Percentiles rank a stretch among this genome's conserved stretches.
Conservation (phyloP, 2,888 invertebrate species). For the Microctonus aethiopoides region DNA sequence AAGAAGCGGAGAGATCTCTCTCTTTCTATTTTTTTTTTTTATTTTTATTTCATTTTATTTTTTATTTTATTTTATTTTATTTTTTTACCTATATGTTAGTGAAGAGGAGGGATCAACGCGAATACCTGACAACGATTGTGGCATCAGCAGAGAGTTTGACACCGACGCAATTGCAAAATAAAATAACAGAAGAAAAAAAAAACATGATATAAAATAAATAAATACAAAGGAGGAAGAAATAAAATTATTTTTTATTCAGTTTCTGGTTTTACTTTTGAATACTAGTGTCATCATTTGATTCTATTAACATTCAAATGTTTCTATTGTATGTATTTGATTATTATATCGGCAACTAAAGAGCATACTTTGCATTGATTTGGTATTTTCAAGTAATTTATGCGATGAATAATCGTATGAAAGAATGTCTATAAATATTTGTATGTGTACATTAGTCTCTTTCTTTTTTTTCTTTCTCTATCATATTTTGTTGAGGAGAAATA, state of each 20-base stretch:
- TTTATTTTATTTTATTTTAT: constrained; percentile 36
- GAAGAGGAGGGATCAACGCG: constrained; percentile 40
- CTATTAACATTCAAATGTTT: constrained; percentile 26
- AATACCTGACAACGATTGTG: constrained; percentile 23
- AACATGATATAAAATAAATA: constrained; percentile 15
- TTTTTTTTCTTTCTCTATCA: no score
- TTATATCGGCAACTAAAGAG: not conserved
- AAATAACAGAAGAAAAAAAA: constrained; percentile 18
- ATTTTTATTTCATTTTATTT: constrained; percentile 29
- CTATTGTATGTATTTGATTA: constrained; percentile 7
- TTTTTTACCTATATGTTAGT: constrained; percentile 42
- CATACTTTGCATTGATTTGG: not conserved
- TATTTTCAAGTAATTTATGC: no score
- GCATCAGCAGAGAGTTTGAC: constrained; percentile 19
- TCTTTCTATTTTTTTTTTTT: constrained; percentile 35
- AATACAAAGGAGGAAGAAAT: no score
- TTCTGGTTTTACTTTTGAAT: constrained; percentile 15
- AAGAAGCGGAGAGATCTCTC: constrained; percentile 40
- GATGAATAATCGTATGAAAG: not conserved
- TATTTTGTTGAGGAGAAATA: not conserved
- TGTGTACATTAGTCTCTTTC: not conserved
- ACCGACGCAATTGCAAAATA: constrained; percentile 24
- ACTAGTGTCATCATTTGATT: constrained; percentile 28
- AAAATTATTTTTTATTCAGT: constrained; percentile 16
- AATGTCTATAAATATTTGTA: not conserved